Evolutionary conservation across 64 coral and sea anemone species (phyloP).

Genomic region (Dendrophyllia cribrosa): DNA sequence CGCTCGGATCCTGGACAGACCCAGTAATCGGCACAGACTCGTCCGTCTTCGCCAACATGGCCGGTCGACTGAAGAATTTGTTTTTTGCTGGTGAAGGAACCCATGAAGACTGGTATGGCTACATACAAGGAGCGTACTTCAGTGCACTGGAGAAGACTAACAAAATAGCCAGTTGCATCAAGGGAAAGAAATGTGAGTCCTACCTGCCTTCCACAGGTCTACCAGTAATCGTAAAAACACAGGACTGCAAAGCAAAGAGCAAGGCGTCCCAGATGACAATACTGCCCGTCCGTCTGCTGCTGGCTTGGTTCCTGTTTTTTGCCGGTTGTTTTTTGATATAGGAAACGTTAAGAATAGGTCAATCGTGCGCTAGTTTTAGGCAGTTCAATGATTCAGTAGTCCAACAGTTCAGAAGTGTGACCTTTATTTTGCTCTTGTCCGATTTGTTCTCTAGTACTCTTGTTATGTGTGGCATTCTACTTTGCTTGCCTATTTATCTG

Average conservation of each 20-base stretch:
- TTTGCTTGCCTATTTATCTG: too few relatives aligned
- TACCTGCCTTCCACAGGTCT: not conserved
- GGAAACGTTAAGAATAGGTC: too few relatives aligned
- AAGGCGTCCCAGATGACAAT: not conserved
- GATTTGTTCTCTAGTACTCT: too few relatives aligned
- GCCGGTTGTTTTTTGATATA: not conserved
- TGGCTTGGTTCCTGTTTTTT: not conserved
- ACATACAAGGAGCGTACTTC: conserved; percentile 48
- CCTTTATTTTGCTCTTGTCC: too few relatives aligned
- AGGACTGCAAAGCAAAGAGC: not conserved
- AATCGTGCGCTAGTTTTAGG: too few relatives aligned
- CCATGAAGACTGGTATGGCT: conserved; percentile 40
- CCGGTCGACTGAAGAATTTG: not conserved
- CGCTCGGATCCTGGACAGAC: not conserved
- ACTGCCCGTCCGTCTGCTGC: not conserved
- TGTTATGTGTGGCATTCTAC: too few relatives aligned
- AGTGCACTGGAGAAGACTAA: not conserved
- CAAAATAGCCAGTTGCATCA: not conserved
- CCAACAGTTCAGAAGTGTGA: too few relatives aligned
- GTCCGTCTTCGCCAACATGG: not conserved
- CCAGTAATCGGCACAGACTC: conserved; percentile 6
- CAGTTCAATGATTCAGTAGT: too few relatives aligned
- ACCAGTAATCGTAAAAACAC: not conserved
- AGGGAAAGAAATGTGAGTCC: not conserved
- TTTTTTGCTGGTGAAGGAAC: conserved; percentile 61